A percentile compares a stretch with the other conserved stretches of the same genome.
These are phyloP conservation scores for Struthidea cinerea DNA, from an alignment of 2,113 vertebrate species.

Conservation along the genomic window DNA sequence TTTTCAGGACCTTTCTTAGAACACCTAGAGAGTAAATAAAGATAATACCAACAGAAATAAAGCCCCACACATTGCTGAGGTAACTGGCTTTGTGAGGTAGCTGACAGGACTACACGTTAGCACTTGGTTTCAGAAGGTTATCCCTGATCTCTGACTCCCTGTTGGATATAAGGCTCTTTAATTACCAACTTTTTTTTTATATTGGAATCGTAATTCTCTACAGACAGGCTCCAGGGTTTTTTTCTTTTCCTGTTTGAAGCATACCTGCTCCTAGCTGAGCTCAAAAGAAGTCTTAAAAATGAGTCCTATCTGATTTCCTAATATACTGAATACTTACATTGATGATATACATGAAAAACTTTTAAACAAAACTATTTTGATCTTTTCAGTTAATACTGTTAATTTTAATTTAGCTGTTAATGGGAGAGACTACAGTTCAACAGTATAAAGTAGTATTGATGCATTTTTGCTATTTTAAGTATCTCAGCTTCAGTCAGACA, in stretches of 20 bases:
- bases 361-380: neutral
- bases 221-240: neutral
- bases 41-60: neutral
- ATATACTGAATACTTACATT: neutral
- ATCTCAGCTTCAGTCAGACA: neutral
- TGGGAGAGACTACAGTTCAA: neutral
- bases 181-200: neutral
- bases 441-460: neutral
- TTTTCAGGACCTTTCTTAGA: neutral
- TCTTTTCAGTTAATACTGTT: neutral
- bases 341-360: neutral
- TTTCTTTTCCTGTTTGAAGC: neutral
- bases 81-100: neutral
- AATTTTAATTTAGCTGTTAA: neutral
- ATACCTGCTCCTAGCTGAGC: neutral
- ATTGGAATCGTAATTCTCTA: neutral
- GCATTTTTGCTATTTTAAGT: neutral
- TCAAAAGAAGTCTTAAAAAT: neutral
- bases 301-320: neutral
- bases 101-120: neutral
- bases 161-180: neutral
- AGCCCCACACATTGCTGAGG: neutral
- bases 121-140: neutral
- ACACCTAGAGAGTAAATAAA: neutral
- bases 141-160: neutral